Conservation (phyloP, 2,888 invertebrate genomes). For the Abrostola tripartita region DNA sequence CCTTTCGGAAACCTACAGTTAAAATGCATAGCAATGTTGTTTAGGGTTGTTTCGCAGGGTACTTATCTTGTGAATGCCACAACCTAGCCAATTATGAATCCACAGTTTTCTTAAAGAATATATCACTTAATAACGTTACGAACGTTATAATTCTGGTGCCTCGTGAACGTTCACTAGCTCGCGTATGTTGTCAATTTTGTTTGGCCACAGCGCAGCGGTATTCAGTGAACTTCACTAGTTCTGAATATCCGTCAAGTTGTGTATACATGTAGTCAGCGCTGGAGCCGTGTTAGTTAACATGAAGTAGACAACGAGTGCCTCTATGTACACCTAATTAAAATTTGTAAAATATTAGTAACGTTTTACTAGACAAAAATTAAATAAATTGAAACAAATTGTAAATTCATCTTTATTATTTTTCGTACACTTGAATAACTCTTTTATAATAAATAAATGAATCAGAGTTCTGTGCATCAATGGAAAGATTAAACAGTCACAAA, state of each 20-base stretch:
- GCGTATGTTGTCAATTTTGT: conserved; percentile 26
- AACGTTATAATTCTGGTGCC: background rate
- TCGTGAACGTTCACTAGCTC: conserved; percentile 14
- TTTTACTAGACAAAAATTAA: conserved; percentile 12
- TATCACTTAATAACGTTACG: no score
- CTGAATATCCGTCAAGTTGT: conserved; percentile 38
- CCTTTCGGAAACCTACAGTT: no score
- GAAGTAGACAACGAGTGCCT: background rate
- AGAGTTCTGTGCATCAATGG: conserved; percentile 4
- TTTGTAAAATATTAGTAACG: conserved; percentile 14
- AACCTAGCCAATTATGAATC: no score
- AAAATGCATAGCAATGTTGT: no score
- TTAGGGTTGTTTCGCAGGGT: no score
- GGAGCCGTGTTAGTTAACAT: background rate
- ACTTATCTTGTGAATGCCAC: no score
- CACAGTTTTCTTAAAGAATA: no score
- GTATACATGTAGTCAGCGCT: conserved; percentile 17
- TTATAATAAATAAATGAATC: conserved; percentile 13
- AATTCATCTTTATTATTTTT: background rate
- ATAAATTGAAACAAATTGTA: background rate
- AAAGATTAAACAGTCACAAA: conserved; percentile 20
- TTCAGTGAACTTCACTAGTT: conserved; percentile 21
- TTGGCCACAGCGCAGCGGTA: conserved; percentile 28
- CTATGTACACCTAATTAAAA: conserved; percentile 11
- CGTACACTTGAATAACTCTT: conserved; percentile 9